Evolutionary conservation across 2,888 invertebrate genomes (phyloP).

Genomic region (Nymphalis polychloros): DNA sequence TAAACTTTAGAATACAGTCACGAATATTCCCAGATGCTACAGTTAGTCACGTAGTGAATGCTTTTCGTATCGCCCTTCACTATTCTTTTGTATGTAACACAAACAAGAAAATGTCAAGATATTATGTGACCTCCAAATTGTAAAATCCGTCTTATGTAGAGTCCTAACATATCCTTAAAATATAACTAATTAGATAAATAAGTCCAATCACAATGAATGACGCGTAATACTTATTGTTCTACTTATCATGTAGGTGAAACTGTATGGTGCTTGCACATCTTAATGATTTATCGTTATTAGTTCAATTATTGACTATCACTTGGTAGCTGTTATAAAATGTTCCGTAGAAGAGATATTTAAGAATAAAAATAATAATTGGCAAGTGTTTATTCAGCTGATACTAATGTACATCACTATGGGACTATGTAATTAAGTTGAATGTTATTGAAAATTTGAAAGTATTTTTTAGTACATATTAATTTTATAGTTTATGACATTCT

Average conservation of each 20-base stretch:
- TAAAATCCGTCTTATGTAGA: conserved; percentile 48
- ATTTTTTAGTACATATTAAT: no score
- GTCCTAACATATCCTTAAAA: neutral
- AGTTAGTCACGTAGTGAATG: conserved; percentile 24
- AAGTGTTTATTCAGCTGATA: conserved; percentile 14
- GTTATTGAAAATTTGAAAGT: no score
- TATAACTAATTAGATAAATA: neutral
- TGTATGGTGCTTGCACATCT: conserved; percentile 60
- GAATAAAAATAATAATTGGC: conserved; percentile 1
- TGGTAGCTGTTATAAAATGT: conserved; percentile 27
- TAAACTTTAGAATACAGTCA: conserved; percentile 46
- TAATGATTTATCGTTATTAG: conserved; percentile 8
- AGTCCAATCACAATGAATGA: conserved; percentile 8
- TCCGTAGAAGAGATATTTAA: conserved; percentile 36
- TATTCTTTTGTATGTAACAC: conserved; percentile 45
- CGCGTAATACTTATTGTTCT: conserved; percentile 44
- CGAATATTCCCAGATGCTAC: conserved; percentile 21
- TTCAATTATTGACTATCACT: conserved; percentile 1
- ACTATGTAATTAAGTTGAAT: no score
- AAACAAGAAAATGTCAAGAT: conserved; percentile 73
- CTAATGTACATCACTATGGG: neutral
- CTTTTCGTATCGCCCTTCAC: conserved; percentile 60
- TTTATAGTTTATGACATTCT: no score
- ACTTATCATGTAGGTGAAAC: conserved; percentile 60
- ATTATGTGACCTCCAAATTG: conserved; percentile 66